phyloP scores from a whole-genome alignment of 2,888 invertebrate genomes.

The Tipula vernalis region DNA sequence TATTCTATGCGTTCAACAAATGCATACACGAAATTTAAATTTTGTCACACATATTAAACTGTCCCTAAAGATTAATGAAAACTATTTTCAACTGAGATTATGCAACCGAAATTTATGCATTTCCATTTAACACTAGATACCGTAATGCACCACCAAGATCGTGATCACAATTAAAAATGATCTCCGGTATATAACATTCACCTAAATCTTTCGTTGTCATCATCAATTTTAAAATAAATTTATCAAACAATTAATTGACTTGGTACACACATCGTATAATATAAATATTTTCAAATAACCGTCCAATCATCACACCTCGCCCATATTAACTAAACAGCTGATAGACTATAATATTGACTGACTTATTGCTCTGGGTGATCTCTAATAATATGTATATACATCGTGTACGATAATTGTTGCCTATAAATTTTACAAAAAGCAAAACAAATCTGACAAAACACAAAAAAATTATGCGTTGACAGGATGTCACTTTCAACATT shows the following conservation, averaged over 20 bases:
- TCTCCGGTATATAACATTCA: not conserved
- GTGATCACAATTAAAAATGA: not conserved
- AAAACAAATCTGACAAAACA: not conserved
- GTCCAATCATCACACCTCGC: not conserved
- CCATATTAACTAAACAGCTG: not conserved
- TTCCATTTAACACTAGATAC: not conserved
- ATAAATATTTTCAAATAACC: not conserved
- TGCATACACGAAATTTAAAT: no score
- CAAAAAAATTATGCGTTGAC: not conserved
- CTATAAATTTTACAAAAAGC: not conserved
- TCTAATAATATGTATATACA: not conserved
- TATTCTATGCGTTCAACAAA: no score
- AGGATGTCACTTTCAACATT: not conserved
- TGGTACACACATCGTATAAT: not conserved
- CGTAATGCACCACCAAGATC: not conserved
- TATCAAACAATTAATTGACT: not conserved
- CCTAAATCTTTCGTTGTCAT: not conserved
- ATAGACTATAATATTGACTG: not conserved
- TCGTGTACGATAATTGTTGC: not conserved
- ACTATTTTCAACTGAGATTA: not conserved
- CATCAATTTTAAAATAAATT: not conserved
- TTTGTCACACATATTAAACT: not conserved
- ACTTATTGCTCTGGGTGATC: not conserved
- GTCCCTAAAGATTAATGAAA: not conserved
- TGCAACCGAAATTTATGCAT: not conserved